Evolutionary conservation across 2,888 invertebrate genomes (phyloP).

Genomic region (Acrobasis suavella): DNA sequence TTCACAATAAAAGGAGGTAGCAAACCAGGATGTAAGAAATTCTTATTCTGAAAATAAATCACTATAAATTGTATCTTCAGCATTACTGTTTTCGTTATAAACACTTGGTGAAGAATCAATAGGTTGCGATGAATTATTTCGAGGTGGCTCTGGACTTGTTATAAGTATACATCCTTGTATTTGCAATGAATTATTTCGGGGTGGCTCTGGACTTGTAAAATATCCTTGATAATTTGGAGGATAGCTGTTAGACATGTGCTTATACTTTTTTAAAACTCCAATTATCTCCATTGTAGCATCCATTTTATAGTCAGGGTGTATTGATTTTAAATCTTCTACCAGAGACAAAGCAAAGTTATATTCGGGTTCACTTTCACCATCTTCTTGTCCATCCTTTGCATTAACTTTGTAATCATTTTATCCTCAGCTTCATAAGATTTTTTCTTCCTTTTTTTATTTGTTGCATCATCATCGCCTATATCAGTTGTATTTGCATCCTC

Average conservation of each 20-base stretch:
- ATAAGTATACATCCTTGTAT: no score
- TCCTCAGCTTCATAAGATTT: constrained; percentile 34
- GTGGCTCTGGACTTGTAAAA: constrained; percentile 26
- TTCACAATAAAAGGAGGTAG: no score
- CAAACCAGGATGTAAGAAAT: no score
- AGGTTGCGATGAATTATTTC: no score
- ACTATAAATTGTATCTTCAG: no score
- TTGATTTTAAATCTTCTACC: constrained; percentile 31
- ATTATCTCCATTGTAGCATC: constrained; percentile 34
- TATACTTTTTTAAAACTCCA: constrained; percentile 33
- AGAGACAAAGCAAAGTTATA: constrained; percentile 35
- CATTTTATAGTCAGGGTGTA: constrained; percentile 30
- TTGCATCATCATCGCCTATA: constrained; percentile 29
- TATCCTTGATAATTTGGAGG: constrained; percentile 32
- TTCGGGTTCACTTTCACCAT: constrained; percentile 18
- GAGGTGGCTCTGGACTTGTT: no score
- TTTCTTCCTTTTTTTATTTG: constrained; percentile 29
- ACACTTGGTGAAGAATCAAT: no score
- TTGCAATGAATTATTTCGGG: no score
- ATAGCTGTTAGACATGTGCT: constrained; percentile 29
- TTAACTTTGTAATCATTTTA: constrained; percentile 30
- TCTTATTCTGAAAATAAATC: no score
- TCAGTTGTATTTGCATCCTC: constrained; percentile 34
- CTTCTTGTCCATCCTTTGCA: constrained; percentile 30
- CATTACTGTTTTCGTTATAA: no score